Base-by-base conservation (phyloP, 1,140 invertebrate species). In the Drosophila subpulchrella region DNA sequence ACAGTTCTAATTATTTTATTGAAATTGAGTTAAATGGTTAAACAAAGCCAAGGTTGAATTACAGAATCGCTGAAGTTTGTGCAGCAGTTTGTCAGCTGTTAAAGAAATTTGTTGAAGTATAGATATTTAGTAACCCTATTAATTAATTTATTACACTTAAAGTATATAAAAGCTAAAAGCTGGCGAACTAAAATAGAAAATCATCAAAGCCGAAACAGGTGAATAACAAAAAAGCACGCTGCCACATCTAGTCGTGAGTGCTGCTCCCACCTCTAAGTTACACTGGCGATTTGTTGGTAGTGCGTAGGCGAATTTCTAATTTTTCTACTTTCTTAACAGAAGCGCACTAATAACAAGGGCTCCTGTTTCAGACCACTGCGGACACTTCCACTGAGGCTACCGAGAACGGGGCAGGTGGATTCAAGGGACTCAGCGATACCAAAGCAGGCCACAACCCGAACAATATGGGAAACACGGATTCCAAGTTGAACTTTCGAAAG, bases 401-500 rank as follows among this genome's bases (percentile, higher is more conserved):
- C 20, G 76, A 56, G 56, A 55, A 47, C 50, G 63, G 53, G 54
- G 70, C 63, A 79, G 70, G 63, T 75, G 75, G 62, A 80, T 71
- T 50, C 39, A 36, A 58, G 71, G 59, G 51, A 54, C 54, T 75
- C 41, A 71, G 65, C 34, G 41, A 71, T 34, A 68, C 53, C 65
- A 50, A 39, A 57, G 51, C 59, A 79, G 55, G 50, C 38, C 15
- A 79, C 48, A 62, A 61, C 27, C 7, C 12, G 15, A 61, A 51
- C 80, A 83, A 83, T 83, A 99, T 99, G 98, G 98, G 98, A 83
- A 99, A 99, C 94, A 95, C 97, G 41, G 98, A 99, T 93, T 98
- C 98, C 44, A 99, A 99, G 94, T 94, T 99, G 57, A 98, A 98
- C 94, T 99, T 99, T 94, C 95, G 98, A 68, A 98, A 99, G 94